Evolutionary conservation across 1,140 invertebrate genomes (phyloP), one percentile per base, ranked within the genome.

Genomic region (Drosophila funebris): DNA sequence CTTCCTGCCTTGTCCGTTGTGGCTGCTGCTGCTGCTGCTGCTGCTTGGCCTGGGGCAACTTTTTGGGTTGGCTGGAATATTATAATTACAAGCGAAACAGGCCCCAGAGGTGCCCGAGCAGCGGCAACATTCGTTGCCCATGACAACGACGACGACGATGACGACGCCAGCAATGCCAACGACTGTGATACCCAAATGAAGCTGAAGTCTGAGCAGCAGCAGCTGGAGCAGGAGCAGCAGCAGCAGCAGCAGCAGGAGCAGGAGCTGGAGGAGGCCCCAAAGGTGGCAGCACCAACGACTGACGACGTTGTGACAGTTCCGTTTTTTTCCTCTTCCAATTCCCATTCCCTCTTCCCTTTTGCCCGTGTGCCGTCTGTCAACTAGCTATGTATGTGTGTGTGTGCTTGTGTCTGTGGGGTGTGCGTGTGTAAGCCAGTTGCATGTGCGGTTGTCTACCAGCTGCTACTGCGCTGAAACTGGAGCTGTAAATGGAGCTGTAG

Each of bases 71-170:
- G 78, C 76, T 88, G 83, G 83, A 88, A 88, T 88, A 88, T 88
- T 88, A 88, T 88, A 88, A 88, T 88, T 88, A 88, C 83, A 88
- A 88, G 83, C 83, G 83, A 88, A 88, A 76, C 83, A 88, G 83
- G 71, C 76, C 84, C 83, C 83, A 69, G 60, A 76, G 82, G 71
- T 66, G 70, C 57, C 75, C 58, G 31, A 41, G 46, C 33, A 61
- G 46, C 57, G 44, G 63, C 63, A 60, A 46, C 66, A 33, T 18
- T 52, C 37, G 67, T 58, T 77, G 75, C 72, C 64, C 83, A 72
- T 87, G 78, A 64, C 67, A 78, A 85, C 82, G 61, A 27, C 24
- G 24, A 4, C 24, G 6, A 46, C 54, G 36, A 48, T 36, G 54
- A 85, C 82, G 61, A 27, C 24, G 24, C 24, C 24, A 27, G 53